A percentile compares a stretch with the other conserved stretches of the same genome.
Conservation (phyloP, 2,888 invertebrate genomes). For the Melanophora roralis region DNA sequence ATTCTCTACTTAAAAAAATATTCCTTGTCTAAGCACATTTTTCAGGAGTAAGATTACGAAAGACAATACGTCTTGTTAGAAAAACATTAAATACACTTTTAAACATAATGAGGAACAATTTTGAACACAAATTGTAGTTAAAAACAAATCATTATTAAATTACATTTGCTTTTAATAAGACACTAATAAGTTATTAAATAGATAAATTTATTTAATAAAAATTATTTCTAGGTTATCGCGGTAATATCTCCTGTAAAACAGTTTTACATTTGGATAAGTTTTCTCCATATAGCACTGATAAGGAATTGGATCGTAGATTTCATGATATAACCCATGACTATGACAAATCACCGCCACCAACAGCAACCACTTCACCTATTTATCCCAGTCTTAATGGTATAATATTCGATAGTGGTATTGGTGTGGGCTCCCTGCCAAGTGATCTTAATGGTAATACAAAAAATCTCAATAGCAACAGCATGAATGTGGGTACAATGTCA, state of each 20-base stretch:
- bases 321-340: constrained; percentile 75
- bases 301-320: constrained; percentile 75
- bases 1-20: constrained; percentile 9
- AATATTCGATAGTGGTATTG: constrained; percentile 71
- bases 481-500: constrained; percentile 60
- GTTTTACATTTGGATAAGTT: constrained; percentile 76
- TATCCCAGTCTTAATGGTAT: constrained; percentile 71
- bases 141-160: constrained; percentile 43
- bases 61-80: constrained; percentile 16
- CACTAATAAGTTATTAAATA: not conserved
- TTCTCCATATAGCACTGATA: constrained; percentile 72
- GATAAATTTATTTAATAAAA: not conserved
- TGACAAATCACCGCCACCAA: constrained; percentile 73
- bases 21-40: constrained; percentile 69
- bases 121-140: constrained; percentile 23
- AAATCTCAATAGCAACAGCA: constrained; percentile 61
- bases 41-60: constrained; percentile 65
- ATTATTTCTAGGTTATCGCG: constrained; percentile 71
- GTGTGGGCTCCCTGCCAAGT: constrained; percentile 49
- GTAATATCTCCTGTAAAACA: constrained; percentile 76
- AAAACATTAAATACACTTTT: not conserved
- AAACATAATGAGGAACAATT: not conserved
- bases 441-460: constrained; percentile 69
- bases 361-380: constrained; percentile 68
- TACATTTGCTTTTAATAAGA: constrained; percentile 24